These are phyloP conservation scores for Rhinoptilus africanus DNA, from an alignment of 2,113 vertebrate species.

Conservation along the genomic window DNA sequence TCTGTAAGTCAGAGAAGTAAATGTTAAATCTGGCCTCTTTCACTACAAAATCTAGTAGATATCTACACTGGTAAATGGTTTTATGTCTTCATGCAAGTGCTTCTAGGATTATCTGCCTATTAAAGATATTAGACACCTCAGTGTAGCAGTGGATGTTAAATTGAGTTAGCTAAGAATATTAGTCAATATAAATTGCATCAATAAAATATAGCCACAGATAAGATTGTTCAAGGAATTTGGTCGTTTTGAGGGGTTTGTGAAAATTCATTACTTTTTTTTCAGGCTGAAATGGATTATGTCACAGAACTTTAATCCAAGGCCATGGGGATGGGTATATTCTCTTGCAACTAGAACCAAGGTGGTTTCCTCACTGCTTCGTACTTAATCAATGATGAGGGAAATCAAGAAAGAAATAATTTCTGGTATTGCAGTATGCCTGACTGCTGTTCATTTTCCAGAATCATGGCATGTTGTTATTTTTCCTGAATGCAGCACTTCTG, in stretches of 20 bases:
- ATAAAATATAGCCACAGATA: neutral
- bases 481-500: neutral
- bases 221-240: neutral
- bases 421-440: neutral
- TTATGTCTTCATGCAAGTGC: neutral
- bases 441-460: neutral
- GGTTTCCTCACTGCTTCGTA: neutral
- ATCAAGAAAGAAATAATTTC: neutral
- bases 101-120: neutral
- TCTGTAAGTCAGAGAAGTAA: neutral
- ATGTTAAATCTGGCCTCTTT: neutral
- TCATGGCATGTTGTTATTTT: neutral
- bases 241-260: neutral
- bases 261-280: neutral
- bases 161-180: neutral
- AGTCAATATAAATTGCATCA: neutral
- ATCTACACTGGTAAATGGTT: neutral
- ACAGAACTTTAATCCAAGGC: neutral
- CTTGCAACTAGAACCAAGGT: neutral
- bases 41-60: neutral
- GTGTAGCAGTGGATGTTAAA: neutral
- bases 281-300: neutral
- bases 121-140: neutral
- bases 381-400: neutral
- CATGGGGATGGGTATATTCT: neutral